Evolutionary conservation across 2,113 vertebrate genomes (phyloP), one percentile per base, ranked within the genome.

Genomic region (Montifringilla adamsi): DNA sequence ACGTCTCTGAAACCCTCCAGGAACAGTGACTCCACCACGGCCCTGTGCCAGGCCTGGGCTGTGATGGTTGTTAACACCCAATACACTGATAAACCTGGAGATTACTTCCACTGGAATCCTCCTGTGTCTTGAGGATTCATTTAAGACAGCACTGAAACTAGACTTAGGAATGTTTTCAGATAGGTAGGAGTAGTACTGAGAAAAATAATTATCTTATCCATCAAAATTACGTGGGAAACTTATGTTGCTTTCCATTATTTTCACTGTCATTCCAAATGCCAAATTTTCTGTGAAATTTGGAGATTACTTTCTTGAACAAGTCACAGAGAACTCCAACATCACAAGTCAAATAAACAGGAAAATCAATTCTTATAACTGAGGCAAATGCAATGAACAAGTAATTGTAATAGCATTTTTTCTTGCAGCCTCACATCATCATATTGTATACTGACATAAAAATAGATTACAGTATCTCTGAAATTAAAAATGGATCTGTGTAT

Each of bases 401-500:
- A 97, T 93, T 17, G 53, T 92, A 96, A 96, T 76, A 79, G 35
- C 58, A 92, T 95, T 97, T 97, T 89, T 83, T 88, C 79, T 89
- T 69, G 56, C 67, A 95, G 28, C 21, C n/a, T 63, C 62, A 55
- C 72, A 93, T 97, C 93, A 96, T 60, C 62, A 73, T 93, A 96
- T 95, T 94, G 83, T 90, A 63, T 60, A 37, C 86, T 87, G 87
- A 94, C 96, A 96, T 96, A 94, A 97, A 98, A 98, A 97, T 95
- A 92, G 95, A 97, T 98, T 96, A 93, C 50, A 91, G 52, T 89
- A 91, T 95, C 84, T 96, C 68, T 83, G 89, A 97, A 98, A 98
- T 97, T 98, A 98, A 97, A 97, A 97, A 97, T 97, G 93, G 92
- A 97, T 98, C 95, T 96, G 44, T 97, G 60, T 86, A 90, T 56